Percentiles rank a stretch among this genome's conserved stretches.
These are phyloP conservation scores for Sebastes nivosus DNA, from an alignment of 2,797 vertebrate genomes.

Conservation along the genomic window DNA sequence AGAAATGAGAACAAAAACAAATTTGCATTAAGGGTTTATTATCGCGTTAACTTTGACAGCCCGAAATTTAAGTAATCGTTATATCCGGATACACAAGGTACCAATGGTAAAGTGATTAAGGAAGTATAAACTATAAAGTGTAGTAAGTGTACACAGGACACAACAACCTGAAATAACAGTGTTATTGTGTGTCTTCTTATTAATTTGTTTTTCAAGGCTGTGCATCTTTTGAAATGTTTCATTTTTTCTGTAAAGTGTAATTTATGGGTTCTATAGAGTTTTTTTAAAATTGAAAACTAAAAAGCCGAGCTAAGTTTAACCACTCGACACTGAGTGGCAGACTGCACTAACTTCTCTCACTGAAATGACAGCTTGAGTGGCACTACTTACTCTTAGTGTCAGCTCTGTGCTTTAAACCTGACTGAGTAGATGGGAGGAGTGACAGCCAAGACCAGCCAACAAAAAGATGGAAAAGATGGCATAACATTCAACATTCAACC, in stretches of 20 bases:
- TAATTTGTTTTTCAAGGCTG: not conserved
- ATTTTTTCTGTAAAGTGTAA: not conserved
- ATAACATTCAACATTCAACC: not conserved
- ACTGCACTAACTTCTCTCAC: not conserved
- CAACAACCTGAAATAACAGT: not conserved
- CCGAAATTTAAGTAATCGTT: not conserved
- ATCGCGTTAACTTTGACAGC: not conserved
- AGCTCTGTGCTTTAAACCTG: not conserved
- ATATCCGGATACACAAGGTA: not conserved
- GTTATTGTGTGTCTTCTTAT: not conserved
- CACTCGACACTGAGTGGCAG: not conserved
- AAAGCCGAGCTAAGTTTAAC: not conserved
- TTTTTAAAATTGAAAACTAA: not conserved
- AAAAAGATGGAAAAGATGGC: not conserved
- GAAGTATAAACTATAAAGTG: not conserved
- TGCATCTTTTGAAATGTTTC: not conserved
- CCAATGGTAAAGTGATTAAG: not conserved
- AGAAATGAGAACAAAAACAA: no score
- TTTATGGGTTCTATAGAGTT: not conserved
- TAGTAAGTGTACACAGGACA: not conserved
- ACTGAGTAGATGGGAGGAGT: not conserved
- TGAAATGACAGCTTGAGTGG: not conserved
- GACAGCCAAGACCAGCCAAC: not conserved
- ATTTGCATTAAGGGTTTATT: no score
- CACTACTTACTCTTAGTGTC: not conserved